Base-by-base conservation (phyloP, 1,140 invertebrate genomes). In the Chrysopa pallens region DNA sequence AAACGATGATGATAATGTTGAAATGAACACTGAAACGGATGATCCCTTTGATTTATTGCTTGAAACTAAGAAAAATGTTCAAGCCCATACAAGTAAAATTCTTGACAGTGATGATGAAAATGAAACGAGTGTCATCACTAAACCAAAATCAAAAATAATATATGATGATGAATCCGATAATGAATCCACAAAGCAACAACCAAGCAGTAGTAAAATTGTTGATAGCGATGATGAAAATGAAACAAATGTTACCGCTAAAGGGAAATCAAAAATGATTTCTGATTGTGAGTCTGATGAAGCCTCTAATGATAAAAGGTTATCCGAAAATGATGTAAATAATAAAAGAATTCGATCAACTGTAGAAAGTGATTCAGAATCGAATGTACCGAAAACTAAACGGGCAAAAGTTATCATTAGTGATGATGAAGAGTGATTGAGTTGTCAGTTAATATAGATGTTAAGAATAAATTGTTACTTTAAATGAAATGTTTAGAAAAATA, bases 351-450 rank as follows among this genome's bases (percentile, higher is more conserved):
- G 48, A 47, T 50, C 48, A 8, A 23, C 36, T 29, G 51, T 48
- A 0, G 43, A 44, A 37, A 41, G 42, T 4, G 46, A 53, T 47
- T 38, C 39, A n/a, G 52, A 50, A 39, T 50, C 50, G 36, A 50
- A 48, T 14, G 40, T 29, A 36, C 35, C 39, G 4, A 56, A 56
- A 46, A 45, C 44, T 35, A 42, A 33, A 33, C 31, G 17, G 17
- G 17, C 39, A 11, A 42, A 47, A 35, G 41, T 42, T 14, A 47
- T 52, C 29, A 49, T 51, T 17, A 48, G 50, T 42, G 52, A 51
- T 46, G 54, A 56, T 41, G 50, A 52, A 39, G 50, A 55, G 33
- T 49, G 47, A 28, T 43, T 42, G 2, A 2, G 17, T n/a, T n/a
- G n/a, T n/a, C n/a, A n/a, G n/a, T n/a, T n/a, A n/a, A n/a, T n/a